Evolutionary conservation across 2,113 vertebrate genomes (phyloP).

Genomic region (Scartelaos histophorus): DNA sequence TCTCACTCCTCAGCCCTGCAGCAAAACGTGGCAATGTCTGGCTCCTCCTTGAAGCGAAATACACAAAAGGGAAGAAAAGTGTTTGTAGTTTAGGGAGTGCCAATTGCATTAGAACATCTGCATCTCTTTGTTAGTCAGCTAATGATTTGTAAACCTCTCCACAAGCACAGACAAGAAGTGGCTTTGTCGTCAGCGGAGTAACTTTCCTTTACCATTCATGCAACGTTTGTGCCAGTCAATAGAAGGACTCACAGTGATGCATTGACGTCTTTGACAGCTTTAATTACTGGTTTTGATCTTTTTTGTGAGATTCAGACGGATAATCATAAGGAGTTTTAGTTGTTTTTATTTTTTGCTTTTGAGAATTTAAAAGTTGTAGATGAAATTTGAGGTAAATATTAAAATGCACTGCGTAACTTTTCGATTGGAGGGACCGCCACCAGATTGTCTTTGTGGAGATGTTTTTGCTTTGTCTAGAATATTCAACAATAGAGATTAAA

Average conservation of each 20-base stretch:
- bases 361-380: too few relatives aligned
- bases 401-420: too few relatives aligned
- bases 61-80: not conserved
- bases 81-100: slow-evolving; percentile 28
- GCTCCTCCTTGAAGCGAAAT: not conserved
- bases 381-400: too few relatives aligned
- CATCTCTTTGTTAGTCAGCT: slow-evolving; percentile 44
- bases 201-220: slow-evolving; percentile 49
- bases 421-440: too few relatives aligned
- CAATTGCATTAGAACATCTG: not conserved
- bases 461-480: too few relatives aligned
- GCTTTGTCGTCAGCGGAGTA: slow-evolving; percentile 7
- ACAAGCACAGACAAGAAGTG: slow-evolving; percentile 55
- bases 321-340: too few relatives aligned
- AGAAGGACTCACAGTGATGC: not conserved
- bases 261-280: not conserved
- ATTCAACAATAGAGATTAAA: too few relatives aligned
- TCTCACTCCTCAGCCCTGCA: not conserved
- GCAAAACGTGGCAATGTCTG: not conserved
- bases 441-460: too few relatives aligned
- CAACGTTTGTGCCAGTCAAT: slow-evolving; percentile 4
- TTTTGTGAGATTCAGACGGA: not conserved
- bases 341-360: too few relatives aligned
- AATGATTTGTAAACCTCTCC: slow-evolving; percentile 51
- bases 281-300: not conserved